These are phyloP conservation scores for Liparis tanakae DNA, from an alignment of 2,797 vertebrate genomes.

Conservation along the genomic window DNA sequence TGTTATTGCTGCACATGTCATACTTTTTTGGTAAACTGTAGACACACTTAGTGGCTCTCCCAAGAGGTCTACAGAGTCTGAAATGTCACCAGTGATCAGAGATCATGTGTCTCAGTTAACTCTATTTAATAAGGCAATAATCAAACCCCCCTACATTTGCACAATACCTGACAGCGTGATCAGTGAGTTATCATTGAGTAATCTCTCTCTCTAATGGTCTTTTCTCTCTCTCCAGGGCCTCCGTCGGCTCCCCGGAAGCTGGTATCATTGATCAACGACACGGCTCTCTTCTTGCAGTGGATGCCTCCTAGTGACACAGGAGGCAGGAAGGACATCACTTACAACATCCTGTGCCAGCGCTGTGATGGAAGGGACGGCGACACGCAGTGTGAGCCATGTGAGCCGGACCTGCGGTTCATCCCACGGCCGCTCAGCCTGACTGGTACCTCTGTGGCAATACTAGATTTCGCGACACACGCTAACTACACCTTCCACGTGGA, in stretches of 20 bases:
- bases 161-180: not conserved
- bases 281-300: conserved; percentile 96
- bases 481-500: conserved; percentile 98
- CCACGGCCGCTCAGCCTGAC: conserved; percentile 89
- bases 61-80: not conserved
- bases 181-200: not conserved
- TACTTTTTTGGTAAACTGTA: conserved; percentile 1
- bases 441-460: conserved; percentile 90
- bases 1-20: conserved; percentile 13
- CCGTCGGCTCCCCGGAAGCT: conserved; percentile 94
- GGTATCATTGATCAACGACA: conserved; percentile 95
- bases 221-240: conserved; percentile 83
- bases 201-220: conserved; percentile 17
- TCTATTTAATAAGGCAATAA: not conserved
- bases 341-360: conserved; percentile 93
- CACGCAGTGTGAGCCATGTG: conserved; percentile 90
- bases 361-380: conserved; percentile 76
- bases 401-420: conserved; percentile 91
- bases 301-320: conserved; percentile 93
- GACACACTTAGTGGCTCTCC: not conserved
- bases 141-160: not conserved
- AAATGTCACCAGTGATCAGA: conserved; percentile 4
- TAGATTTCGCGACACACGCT: conserved; percentile 90
- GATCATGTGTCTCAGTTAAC: not conserved
- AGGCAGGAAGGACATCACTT: conserved; percentile 93